phyloP scores from a whole-genome alignment of 2,888 invertebrate genomes.

The Harpagoxenus sublaevis region DNA sequence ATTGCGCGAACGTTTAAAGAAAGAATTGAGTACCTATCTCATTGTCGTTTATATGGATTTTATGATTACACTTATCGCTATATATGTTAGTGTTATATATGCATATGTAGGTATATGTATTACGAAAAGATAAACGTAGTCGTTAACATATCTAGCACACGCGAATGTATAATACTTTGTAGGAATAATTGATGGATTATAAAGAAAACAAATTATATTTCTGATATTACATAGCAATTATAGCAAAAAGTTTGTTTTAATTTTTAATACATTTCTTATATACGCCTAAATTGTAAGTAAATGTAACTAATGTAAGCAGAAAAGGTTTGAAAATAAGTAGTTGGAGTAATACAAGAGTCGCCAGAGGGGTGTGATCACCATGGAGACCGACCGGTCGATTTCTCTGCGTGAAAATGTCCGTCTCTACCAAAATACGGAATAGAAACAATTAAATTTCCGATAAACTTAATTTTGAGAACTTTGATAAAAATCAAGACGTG shows the following conservation, averaged over 20 bases:
- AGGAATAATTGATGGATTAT: not conserved
- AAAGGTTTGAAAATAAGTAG: slow-evolving; percentile 20
- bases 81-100: too few species aligned
- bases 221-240: not conserved
- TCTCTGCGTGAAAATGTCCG: slow-evolving; percentile 59
- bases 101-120: not conserved
- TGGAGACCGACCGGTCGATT: slow-evolving; percentile 83
- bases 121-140: not conserved
- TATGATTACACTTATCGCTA: not conserved
- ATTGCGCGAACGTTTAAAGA: not conserved
- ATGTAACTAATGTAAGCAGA: not conserved
- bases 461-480: not conserved
- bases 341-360: slow-evolving; percentile 50
- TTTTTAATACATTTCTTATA: not conserved
- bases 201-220: not conserved
- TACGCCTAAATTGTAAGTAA: not conserved
- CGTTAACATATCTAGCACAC: not conserved
- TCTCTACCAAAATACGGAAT: slow-evolving; percentile 33
- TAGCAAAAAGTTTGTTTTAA: not conserved
- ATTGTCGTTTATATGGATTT: not conserved
- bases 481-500: not conserved
- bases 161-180: not conserved
- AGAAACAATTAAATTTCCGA: slow-evolving; percentile 19
- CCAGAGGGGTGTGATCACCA: slow-evolving; percentile 74
- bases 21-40: not conserved